Conservation (phyloP, 2,113 vertebrate species). For the Phasianus colchicus region DNA sequence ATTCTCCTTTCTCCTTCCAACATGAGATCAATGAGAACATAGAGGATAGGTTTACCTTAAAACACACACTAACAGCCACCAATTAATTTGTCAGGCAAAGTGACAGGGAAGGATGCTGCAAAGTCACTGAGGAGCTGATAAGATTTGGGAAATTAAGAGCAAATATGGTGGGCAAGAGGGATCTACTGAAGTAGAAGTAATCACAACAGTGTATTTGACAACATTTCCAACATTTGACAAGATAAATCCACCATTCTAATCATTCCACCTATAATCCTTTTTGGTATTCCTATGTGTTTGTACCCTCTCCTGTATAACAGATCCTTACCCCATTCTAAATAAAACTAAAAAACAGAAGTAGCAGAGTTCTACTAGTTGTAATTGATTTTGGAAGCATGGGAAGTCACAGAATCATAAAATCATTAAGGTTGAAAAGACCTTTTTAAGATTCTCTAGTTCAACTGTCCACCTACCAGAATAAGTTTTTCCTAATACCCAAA, state of each 20-base stretch:
- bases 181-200: background rate
- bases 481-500: too few relatives aligned
- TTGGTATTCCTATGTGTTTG: background rate
- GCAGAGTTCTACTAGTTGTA: background rate
- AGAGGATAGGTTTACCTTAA: background rate
- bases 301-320: background rate
- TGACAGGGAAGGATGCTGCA: background rate
- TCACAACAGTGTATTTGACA: background rate
- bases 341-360: background rate
- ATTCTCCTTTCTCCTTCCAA: background rate
- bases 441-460: too few relatives aligned
- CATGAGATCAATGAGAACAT: background rate
- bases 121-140: background rate
- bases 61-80: background rate
- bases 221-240: fast-evolving
- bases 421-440: too few relatives aligned
- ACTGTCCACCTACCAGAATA: too few relatives aligned
- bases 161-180: background rate
- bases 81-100: background rate
- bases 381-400: background rate
- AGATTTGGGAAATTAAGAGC: background rate
- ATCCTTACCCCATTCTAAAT: background rate
- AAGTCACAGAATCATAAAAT: background rate
- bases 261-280: background rate
- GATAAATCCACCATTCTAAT: background rate